Evolutionary conservation across 2,113 vertebrate genomes (phyloP).

Genomic region (Epinephelus cyanopodus): DNA sequence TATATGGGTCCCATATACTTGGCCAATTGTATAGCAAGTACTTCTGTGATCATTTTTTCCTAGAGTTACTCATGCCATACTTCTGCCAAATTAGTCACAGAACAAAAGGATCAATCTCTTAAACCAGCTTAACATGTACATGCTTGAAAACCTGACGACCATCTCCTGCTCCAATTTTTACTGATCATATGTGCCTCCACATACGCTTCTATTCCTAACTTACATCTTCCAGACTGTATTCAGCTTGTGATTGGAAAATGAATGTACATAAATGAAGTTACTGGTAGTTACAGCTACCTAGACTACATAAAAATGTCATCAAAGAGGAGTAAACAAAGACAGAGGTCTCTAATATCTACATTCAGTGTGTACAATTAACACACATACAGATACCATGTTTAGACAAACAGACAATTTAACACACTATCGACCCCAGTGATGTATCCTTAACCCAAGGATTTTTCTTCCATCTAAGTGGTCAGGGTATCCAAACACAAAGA

Average conservation of each 20-base stretch:
- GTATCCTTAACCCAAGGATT: not conserved
- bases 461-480: not conserved
- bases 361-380: not conserved
- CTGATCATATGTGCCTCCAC: not conserved
- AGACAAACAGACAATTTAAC: not conserved
- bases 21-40: not conserved
- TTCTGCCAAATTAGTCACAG: not conserved
- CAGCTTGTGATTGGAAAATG: not conserved
- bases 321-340: too few relatives aligned
- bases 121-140: too few relatives aligned
- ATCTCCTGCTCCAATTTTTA: not conserved
- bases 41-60: not conserved
- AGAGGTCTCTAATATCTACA: too few relatives aligned
- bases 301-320: not conserved
- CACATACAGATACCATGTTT: not conserved
- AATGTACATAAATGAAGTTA: not conserved
- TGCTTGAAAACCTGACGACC: not conserved
- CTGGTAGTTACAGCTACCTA: not conserved
- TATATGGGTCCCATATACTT: not conserved
- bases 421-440: not conserved
- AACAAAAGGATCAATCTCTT: not conserved
- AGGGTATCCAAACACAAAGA: not conserved
- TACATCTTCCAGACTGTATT: not conserved
- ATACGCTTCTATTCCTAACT: not conserved
- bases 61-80: not conserved